Base-by-base conservation (phyloP, 1,140 invertebrate genomes). In the Rhagoletis zephyria region DNA sequence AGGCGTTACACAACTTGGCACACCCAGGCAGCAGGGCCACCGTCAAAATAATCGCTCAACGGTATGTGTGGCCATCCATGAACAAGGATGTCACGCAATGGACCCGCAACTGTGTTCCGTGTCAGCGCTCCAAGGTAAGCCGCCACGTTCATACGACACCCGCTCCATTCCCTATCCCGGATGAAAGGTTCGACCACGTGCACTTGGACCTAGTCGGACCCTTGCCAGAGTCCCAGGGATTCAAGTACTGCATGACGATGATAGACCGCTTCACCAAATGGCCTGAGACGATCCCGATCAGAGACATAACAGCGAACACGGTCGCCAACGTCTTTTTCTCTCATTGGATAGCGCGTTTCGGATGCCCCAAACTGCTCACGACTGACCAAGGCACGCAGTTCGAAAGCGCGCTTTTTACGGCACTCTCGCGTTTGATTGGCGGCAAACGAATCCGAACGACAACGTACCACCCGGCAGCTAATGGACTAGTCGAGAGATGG, bases 391-490 rank as follows among this genome's bases (percentile, higher is more conserved):
- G 30, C 30, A 30, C 0, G 30, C 30, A 51, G 10, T 91, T 89
- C 86, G 3, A 56, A 56, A 56, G 51, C 51, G 51, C 51, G 9
- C 51, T 56, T 9, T 93, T 91, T 48, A 87, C 86, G 42, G 10
- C 87, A 6, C 81, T 91, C 45, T 88, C 85, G 77, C 67, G 65
- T 2, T 74, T 90, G 4, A 48, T 90, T 12, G 90, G 92, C 0
- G 86, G 87, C 9, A 87, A 89, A 64, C 88, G 42, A 74, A 67
- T 77, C 51, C 65, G 89, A 6, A 94, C 93, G 1, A 93, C 93
- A 4, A 89, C 91, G 16, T 93, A 93, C 85, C 93, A 94, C 85
- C 93, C 93, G 14, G 85, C 87, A n/a, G 88, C 91, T 40, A 94
- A 94, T 77, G 93, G 93, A 0, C 90, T 93, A 89, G 89, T 56